phyloP scores from a whole-genome alignment of 2,888 invertebrate species.

The Gandaritis pyraliata region DNA sequence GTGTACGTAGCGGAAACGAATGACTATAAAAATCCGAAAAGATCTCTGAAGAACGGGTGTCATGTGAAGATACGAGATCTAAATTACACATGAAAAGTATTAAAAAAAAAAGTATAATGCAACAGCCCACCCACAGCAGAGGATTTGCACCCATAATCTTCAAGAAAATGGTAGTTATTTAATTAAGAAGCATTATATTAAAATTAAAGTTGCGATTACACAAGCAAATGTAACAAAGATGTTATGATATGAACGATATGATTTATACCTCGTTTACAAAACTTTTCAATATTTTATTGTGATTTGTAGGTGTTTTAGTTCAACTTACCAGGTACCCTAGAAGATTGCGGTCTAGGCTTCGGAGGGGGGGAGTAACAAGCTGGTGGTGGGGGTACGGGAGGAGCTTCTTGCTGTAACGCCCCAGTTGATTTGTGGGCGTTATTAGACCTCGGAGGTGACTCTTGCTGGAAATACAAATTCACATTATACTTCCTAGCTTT shows the following conservation, averaged over 20 bases:
- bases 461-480: constrained; percentile 37
- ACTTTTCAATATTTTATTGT: no score
- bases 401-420: constrained; percentile 66
- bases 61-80: no score
- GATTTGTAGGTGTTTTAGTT: background rate
- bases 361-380: constrained; percentile 62
- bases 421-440: constrained; percentile 71
- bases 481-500: background rate
- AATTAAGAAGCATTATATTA: constrained; percentile 6
- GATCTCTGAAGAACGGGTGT: no score
- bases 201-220: constrained; percentile 5
- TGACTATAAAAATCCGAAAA: no score
- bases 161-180: constrained; percentile 9
- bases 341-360: constrained; percentile 45
- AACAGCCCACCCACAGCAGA: background rate
- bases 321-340: constrained; percentile 51
- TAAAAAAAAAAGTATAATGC: no score
- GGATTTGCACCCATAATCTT: constrained; percentile 13
- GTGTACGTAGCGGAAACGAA: no score
- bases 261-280: no score
- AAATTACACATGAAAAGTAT: no score
- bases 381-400: constrained; percentile 76
- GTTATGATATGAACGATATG: constrained; percentile 12
- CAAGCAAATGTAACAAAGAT: background rate
- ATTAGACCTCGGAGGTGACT: constrained; percentile 39